These are phyloP conservation scores for Naso thynnoides DNA, from an alignment of 2,797 vertebrate species.

Conservation along the genomic window DNA sequence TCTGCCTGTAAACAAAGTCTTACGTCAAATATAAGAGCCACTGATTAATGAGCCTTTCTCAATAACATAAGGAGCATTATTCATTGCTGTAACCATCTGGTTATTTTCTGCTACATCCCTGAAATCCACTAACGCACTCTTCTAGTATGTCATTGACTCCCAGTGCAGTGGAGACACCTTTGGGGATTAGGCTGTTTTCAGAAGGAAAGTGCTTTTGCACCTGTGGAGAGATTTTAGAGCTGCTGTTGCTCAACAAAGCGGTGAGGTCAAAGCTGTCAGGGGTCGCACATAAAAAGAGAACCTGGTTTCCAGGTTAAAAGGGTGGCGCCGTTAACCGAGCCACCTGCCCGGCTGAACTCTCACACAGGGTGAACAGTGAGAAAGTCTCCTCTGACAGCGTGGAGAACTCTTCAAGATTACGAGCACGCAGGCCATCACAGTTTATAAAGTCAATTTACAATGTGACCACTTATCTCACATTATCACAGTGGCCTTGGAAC, in stretches of 20 bases:
- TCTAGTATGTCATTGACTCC: constrained; percentile 38
- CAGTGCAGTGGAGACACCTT: constrained; percentile 35
- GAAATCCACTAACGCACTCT: constrained; percentile 32
- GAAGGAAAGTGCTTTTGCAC: constrained; percentile 73
- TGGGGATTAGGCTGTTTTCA: constrained; percentile 49
- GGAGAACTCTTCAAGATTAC: constrained; percentile 20
- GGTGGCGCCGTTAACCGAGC: constrained; percentile 44
- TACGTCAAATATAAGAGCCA: constrained; percentile 14
- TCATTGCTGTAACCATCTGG: constrained; percentile 35
- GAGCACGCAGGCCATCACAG: constrained; percentile 24
- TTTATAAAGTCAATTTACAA: constrained; percentile 65
- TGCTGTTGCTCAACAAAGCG: constrained; percentile 52
- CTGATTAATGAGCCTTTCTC: constrained; percentile 32
- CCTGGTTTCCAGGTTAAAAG: constrained; percentile 58
- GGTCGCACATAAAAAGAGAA: constrained; percentile 71
- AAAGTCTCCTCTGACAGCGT: constrained; percentile 39
- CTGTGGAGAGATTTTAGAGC: constrained; percentile 71
- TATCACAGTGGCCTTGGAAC: constrained; percentile 70
- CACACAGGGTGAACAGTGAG: constrained; percentile 13
- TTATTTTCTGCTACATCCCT: constrained; percentile 48
- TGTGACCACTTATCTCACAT: constrained; percentile 70
- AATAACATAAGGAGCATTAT: constrained; percentile 24
- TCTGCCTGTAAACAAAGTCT: constrained; percentile 15
- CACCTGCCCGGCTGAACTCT: constrained; percentile 65
- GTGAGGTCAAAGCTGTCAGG: constrained; percentile 62